Evolutionary conservation across 2,113 vertebrate species (phyloP), one percentile per base, ranked within the genome.

Genomic region (Apteryx mantelli): DNA sequence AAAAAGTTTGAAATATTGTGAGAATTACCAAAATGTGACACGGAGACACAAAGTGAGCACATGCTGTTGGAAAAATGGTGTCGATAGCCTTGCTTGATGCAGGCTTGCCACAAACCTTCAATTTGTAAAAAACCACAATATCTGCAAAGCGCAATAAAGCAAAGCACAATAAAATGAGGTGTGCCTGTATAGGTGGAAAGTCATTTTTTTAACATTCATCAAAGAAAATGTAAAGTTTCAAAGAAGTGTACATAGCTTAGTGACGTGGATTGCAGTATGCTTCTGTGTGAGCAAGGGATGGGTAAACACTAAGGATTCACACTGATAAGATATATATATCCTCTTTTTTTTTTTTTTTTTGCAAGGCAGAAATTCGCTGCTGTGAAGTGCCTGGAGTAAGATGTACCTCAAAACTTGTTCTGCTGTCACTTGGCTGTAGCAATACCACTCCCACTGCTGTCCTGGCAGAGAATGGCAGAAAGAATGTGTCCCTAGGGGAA

Each of bases 341-440:
- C 8, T 70, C 25, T 44, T 44, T 44, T 44, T 44, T 44, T 44
- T 1, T 19, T 94, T 85, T 69, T 22, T 28, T 82, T 75, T 94
- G 11, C 13, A 25, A 81, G 32, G 69, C 68, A 32, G 26, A 73
- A 4, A 8, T 76, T 38, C n/a, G 26, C 5, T 56, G 21, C 46
- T 70, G 4, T 71, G 38, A 85, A 84, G 44, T 68, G 14, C 21
- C 61, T 79, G 25, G 58, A 55, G 14, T n/a, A 76, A 73, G 66
- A 21, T 60, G 5, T 75, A 44, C 46, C 30, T 53, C n/a, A 16
- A 36, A 76, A 46, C 4, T 78, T 44, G 18, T 56, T 86, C 50
- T 66, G 30, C 65, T 70, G 1, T 50, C 13, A 9, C 14, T 44
- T 0, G 0, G 14, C 60, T 22, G 1, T 6, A 36, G 28, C 28